Conservation (phyloP, 2,113 vertebrate species). For the Greenwoodochromis staneri region DNA sequence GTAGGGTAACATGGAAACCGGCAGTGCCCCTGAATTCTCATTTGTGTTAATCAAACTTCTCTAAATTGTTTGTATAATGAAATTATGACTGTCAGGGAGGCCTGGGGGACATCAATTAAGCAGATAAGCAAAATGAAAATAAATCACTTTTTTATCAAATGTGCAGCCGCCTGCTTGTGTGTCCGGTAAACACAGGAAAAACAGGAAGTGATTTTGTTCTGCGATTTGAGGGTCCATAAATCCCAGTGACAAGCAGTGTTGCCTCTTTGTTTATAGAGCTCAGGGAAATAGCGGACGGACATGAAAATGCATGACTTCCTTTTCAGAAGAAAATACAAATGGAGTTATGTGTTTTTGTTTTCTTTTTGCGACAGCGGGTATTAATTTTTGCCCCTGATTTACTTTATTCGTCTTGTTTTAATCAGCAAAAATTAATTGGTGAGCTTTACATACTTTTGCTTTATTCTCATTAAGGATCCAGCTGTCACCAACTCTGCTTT, state of each 20-base stretch:
- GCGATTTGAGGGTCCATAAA: slow-evolving; percentile 54
- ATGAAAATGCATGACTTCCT: slow-evolving; percentile 10
- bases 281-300: slow-evolving; percentile 1
- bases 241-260: slow-evolving; percentile 30
- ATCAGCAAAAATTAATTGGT: neutral
- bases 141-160: slow-evolving; percentile 56
- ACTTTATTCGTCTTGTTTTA: neutral
- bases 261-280: neutral
- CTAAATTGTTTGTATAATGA: slow-evolving; percentile 71
- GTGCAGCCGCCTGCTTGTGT: slow-evolving; percentile 7
- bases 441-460: neutral
- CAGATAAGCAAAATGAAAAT: slow-evolving; percentile 71
- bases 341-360: neutral
- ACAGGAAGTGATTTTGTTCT: slow-evolving; percentile 63
- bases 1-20: slow-evolving; percentile 17
- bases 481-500: neutral
- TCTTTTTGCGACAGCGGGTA: neutral
- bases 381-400: neutral
- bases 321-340: neutral
- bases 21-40: slow-evolving; percentile 42
- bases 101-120: slow-evolving; percentile 60
- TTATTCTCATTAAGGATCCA: neutral
- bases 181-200: slow-evolving; percentile 60
- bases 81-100: slow-evolving; percentile 48
- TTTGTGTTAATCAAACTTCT: slow-evolving; percentile 70